A percentile compares a stretch with the other conserved stretches of the same genome.
These are phyloP conservation scores for Acanthosepion pharaonis DNA, from an alignment of 2,888 invertebrate species.

Conservation along the genomic window DNA sequence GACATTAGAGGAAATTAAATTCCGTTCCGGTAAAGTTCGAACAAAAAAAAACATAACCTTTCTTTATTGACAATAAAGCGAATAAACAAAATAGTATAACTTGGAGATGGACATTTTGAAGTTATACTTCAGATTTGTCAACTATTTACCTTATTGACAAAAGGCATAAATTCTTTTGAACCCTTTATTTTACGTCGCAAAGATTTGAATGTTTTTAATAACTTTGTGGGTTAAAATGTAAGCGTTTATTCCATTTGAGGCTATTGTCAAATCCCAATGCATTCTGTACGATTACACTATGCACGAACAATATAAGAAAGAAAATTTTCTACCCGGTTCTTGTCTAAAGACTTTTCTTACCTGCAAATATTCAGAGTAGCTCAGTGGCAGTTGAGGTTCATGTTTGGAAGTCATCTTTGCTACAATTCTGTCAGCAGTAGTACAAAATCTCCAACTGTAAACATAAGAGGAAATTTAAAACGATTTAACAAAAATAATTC, in stretches of 20 bases:
- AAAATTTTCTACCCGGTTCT: not conserved
- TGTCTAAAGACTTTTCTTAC: slow-evolving; percentile 20
- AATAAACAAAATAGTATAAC: no score
- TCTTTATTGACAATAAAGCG: no score
- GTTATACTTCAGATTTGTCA: no score
- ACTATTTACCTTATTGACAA: no score
- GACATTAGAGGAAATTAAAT: no score
- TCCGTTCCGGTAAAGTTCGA: no score
- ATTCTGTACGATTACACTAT: not conserved
- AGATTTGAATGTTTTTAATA: no score
- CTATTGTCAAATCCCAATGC: not conserved
- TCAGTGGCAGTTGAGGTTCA: slow-evolving; percentile 35
- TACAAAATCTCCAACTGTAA: not conserved
- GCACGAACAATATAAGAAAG: not conserved
- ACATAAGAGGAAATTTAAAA: not conserved
- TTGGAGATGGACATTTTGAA: no score
- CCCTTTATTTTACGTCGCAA: no score
- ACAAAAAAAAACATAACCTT: no score
- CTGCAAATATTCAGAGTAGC: slow-evolving; percentile 50
- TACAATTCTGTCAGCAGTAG: slow-evolving; percentile 14
- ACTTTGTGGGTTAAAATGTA: not conserved
- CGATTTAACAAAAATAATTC: not conserved
- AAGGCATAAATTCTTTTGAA: no score
- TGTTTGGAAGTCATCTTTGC: not conserved
- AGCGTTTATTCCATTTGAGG: not conserved